Evolutionary conservation across 2,113 vertebrate species (phyloP), one percentile per base, ranked within the genome.

Genomic region (Orthonyx spaldingii): DNA sequence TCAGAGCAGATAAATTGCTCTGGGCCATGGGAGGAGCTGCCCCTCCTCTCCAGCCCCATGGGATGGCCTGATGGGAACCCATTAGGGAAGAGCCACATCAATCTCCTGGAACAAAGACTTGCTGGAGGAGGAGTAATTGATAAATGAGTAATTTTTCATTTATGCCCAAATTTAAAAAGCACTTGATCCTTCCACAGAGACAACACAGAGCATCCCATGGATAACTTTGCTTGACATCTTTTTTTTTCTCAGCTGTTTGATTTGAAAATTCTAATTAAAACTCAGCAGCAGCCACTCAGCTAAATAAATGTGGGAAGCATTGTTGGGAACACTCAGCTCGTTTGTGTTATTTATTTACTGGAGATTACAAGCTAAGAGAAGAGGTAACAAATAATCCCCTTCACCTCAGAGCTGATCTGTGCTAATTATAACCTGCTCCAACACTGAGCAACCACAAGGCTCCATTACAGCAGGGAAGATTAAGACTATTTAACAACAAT

Each of bases 301-400:
- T 76, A 63, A 87, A 84, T 42, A 68, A 78, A 93, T 39, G 27
- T 84, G 89, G 91, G 87, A 46, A 20, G 53, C 78, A 42, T 49
- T 53, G 94, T 11, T 68, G 81, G 69, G 65, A 81, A 19, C 32
- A 5, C 66, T 13, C 19, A 46, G 84, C 83, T 95, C 30, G 13
- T 90, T 74, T 78, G 66, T 20, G 64, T 91, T 86, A 95, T 93
- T 95, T 96, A 94, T 95, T 90, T 87, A 94, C 84, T 91, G 20
- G 4, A 53, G 72, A 84, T 87, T 84, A 87, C 35, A 20, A 78
- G 55, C 77, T 66, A 55, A 76, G 60, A 63, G 74, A 55, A 87
- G 84, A 44, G 65, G 69, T 79, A 72, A 86, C 94, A 89, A 96
- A 91, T 87, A 84, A 88, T 79, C 63, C 57, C 86, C 80, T 88